Conservation (phyloP, 2,797 vertebrate genomes). For the Rachycentron canadum region DNA sequence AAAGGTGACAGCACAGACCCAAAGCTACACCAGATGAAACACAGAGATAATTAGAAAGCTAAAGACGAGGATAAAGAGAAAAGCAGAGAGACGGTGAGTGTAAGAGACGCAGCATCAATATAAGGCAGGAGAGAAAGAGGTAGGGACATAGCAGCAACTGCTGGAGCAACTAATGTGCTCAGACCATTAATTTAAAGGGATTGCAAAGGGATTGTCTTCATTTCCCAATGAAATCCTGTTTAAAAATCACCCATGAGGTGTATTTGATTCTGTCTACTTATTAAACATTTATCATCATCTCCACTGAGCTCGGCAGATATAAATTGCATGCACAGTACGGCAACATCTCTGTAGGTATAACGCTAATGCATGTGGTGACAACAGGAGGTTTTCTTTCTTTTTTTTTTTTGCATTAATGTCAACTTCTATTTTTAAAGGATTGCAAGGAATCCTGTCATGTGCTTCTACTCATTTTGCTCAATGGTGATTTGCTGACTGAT, state of each 20-base stretch:
- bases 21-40: slow-evolving; percentile 63
- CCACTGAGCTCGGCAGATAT: neutral
- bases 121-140: slow-evolving; percentile 16
- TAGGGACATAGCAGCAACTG: slow-evolving; percentile 5
- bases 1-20: slow-evolving; percentile 52
- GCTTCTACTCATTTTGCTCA: slow-evolving; percentile 42
- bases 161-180: slow-evolving; percentile 17
- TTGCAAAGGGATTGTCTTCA: slow-evolving; percentile 12
- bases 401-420: neutral
- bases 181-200: slow-evolving; percentile 9
- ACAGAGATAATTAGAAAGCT: slow-evolving; percentile 58
- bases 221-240: slow-evolving; percentile 1
- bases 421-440: slow-evolving; percentile 6
- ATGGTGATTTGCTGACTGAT: slow-evolving; percentile 24
- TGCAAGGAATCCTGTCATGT: slow-evolving; percentile 20
- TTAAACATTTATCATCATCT: neutral
- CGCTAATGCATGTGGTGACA: neutral
- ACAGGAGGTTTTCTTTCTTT: neutral
- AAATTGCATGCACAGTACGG: neutral
- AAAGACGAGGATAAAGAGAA: slow-evolving; percentile 28
- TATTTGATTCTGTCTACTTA: neutral
- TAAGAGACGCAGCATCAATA: slow-evolving; percentile 36
- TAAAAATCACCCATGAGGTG: neutral
- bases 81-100: slow-evolving; percentile 22
- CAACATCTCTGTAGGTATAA: slow-evolving; percentile 3